Evolutionary conservation across 1,140 invertebrate genomes (phyloP).

Genomic region (Elymnias hypermnestra): DNA sequence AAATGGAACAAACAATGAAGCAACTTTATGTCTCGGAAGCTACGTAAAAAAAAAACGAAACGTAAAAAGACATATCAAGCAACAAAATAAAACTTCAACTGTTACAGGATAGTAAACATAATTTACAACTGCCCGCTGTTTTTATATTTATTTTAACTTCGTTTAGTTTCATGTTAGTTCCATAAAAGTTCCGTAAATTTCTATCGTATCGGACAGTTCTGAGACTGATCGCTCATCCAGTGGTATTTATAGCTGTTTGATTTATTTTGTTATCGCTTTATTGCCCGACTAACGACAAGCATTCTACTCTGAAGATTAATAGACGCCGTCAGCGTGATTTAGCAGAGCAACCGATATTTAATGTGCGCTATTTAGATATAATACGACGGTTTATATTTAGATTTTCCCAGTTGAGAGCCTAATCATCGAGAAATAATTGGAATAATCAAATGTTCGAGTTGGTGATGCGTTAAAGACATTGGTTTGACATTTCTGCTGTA

Average conservation of each 20-base stretch:
- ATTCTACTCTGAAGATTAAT: constrained; percentile 70
- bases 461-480: not conserved
- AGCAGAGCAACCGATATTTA: constrained; percentile 72
- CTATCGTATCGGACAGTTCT: constrained; percentile 52
- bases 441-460: constrained; percentile 4
- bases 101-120: constrained; percentile 57
- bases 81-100: constrained; percentile 51
- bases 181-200: constrained; percentile 71
- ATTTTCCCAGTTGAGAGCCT: constrained; percentile 47
- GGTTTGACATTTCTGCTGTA: not conserved
- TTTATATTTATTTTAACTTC: constrained; percentile 64
- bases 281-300: constrained; percentile 68
- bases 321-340: constrained; percentile 69
- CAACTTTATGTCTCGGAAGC: too few relatives aligned
- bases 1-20: too few relatives aligned
- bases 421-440: constrained; percentile 32
- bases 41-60: not conserved
- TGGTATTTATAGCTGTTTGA: constrained; percentile 69
- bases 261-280: constrained; percentile 75
- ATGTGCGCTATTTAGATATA: constrained; percentile 66
- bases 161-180: constrained; percentile 45
- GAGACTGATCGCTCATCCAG: constrained; percentile 62
- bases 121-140: constrained; percentile 59
- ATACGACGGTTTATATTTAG: constrained; percentile 63
- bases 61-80: constrained; percentile 30